phyloP scores from a whole-genome alignment of 2,113 vertebrate genomes.

The Actenoides lindsayi region DNA sequence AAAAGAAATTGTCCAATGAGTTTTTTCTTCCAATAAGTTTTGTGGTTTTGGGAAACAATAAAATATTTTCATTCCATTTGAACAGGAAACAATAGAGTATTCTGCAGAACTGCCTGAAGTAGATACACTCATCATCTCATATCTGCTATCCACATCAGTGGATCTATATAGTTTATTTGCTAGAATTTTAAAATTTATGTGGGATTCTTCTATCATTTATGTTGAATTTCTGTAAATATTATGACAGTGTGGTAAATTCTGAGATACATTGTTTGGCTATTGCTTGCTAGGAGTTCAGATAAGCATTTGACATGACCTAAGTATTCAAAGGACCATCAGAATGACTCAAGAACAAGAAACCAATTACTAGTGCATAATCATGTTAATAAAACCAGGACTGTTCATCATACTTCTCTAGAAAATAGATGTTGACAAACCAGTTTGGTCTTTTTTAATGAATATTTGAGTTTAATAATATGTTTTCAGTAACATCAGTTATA shows the following conservation, averaged over 20 bases:
- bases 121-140: no score
- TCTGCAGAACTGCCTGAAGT: not conserved
- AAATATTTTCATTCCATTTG: not conserved
- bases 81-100: not conserved
- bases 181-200: not conserved
- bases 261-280: not conserved
- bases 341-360: not conserved
- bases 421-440: not conserved
- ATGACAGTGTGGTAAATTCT: not conserved
- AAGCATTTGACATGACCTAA: not conserved
- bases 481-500: not conserved
- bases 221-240: not conserved
- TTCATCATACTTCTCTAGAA: not conserved
- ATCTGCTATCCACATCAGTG: not conserved
- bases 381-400: not conserved
- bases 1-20: not conserved
- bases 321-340: not conserved
- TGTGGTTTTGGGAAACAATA: not conserved
- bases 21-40: not conserved
- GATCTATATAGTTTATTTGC: not conserved
- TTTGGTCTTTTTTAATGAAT: not conserved
- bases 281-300: not conserved
- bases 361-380: not conserved
- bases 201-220: not conserved
- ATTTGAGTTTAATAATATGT: not conserved